A percentile compares a stretch with the other conserved stretches of the same genome.
Evolutionary conservation across 2,888 invertebrate genomes (phyloP).

Genomic region (Aporophyla lueneburgensis): DNA sequence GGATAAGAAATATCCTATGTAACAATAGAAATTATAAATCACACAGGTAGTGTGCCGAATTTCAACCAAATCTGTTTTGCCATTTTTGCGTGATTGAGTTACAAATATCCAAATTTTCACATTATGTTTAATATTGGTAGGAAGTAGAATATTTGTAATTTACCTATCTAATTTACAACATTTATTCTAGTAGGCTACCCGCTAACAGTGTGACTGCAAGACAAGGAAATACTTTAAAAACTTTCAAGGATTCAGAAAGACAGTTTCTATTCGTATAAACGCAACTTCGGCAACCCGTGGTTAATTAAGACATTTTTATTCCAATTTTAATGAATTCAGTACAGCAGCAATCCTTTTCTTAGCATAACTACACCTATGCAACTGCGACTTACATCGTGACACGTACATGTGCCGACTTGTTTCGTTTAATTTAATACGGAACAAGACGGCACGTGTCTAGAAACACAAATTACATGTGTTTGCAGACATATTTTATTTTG

Average conservation of each 20-base stretch:
- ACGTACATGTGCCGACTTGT: conserved; percentile 45
- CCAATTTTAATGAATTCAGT: not conserved
- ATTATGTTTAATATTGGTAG: no score
- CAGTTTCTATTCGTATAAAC: not conserved
- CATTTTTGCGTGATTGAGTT: no score
- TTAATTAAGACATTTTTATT: conserved; percentile 12
- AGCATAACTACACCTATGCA: conserved; percentile 11
- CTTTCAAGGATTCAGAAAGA: conserved; percentile 12
- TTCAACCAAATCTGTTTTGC: no score
- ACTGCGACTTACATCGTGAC: conserved; percentile 18
- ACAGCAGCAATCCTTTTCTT: conserved; percentile 14
- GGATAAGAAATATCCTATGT: no score
- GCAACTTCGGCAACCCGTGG: not conserved
- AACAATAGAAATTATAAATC: no score
- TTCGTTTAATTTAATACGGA: conserved; percentile 62
- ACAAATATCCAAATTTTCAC: no score
- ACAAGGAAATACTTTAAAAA: conserved; percentile 34
- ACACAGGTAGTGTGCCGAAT: no score
- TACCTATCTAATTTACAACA: no score
- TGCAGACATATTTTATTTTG: conserved; percentile 52
- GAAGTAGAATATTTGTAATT: no score
- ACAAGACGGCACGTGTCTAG: conserved; percentile 51
- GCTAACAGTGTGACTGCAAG: conserved; percentile 23
- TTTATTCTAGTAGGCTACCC: not conserved
- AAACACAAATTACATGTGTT: conserved; percentile 56